Base-by-base conservation (phyloP, 2,888 invertebrate genomes). In the Epsilonema sp. region DNA sequence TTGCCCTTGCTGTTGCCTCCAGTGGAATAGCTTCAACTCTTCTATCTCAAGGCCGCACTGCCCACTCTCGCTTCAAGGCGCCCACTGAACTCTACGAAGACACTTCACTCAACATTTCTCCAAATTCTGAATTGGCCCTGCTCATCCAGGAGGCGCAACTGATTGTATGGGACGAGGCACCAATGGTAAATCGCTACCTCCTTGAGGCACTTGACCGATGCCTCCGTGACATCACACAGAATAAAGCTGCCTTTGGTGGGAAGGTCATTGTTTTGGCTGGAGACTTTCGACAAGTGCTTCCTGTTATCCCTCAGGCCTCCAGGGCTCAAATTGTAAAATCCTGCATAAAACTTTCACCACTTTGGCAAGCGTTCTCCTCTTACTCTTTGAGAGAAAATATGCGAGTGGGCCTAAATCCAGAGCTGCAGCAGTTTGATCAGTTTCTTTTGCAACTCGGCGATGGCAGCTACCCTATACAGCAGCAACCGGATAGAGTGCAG, bases 211-310 rank as follows among this genome's bases (percentile, higher is more conserved):
- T 53, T 1, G 52, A 53, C 13, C 21, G 20, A 19, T 26, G 16
- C 24, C 39, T 19, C 25, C 24, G 3, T n/a, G 16, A 2, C 5
- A 16, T 26, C 1, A 13, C 25, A 36, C 16, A 13, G 16, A 31
- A 13, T 13, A 22, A 44, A 11, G 4, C 26, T n/a, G 44, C 44
- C 2, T 52, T 52, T 42, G 50, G 45, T 2, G 52, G 51, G 1
- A 50, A 50, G 23, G 23, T 26, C 20, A 43, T 53, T 31, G 26
- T 53, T 4, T 26, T 54, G 13, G 54, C 47, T 25, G 53, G 53
- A 23, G 53, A 55, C 44, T 53, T 55, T 45, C 21, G 53, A 11
- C 53, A 53, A 42, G 37, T 55, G 3, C 40, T 54, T 3, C 53
- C 53, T 1, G 51, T 51, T 36, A 42, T 53, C 4, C 26, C 23